These are phyloP conservation scores for Cyanoderma ruficeps DNA, from an alignment of 2,113 vertebrate genomes.

Conservation along the genomic window DNA sequence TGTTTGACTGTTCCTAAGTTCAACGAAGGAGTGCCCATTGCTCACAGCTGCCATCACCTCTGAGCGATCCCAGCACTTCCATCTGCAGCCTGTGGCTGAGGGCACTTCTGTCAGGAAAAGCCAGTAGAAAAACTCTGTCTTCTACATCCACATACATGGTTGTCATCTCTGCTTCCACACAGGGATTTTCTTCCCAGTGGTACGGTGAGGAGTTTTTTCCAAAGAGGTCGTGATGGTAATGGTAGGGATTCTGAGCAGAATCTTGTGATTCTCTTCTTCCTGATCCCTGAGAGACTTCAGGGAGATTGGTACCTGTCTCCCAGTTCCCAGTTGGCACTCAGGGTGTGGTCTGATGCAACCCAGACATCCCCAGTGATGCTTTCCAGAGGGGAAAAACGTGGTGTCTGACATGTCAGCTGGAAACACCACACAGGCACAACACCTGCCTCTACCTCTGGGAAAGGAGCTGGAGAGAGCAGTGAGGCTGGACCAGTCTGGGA, in stretches of 20 bases:
- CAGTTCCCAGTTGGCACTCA: not conserved
- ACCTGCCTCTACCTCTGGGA: not conserved
- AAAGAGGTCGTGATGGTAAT: fast-evolving
- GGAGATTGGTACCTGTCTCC: not conserved
- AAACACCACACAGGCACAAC: not conserved
- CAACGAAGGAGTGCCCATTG: not conserved
- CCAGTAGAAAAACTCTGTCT: not conserved
- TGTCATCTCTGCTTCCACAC: not conserved
- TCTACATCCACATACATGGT: fast-evolving
- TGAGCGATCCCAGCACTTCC: not conserved
- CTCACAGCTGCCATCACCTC: constrained; percentile 14
- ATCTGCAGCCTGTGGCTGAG: not conserved
- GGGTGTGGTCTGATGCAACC: not conserved
- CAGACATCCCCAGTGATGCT: not conserved
- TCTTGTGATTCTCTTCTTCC: not conserved
- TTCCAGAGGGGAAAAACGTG: not conserved
- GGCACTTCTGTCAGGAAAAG: not conserved
- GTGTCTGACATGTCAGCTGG: not conserved
- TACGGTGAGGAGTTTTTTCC: not conserved
- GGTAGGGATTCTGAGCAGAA: not conserved
- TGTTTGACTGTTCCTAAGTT: constrained; percentile 50
- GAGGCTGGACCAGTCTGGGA: not conserved
- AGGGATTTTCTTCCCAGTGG: not conserved
- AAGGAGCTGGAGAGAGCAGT: not conserved
- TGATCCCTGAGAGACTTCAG: not conserved